Percentiles rank a stretch among this genome's conserved stretches.
Evolutionary conservation across 2,888 invertebrate genomes (phyloP).

Genomic region (Adelphocoris suturalis): DNA sequence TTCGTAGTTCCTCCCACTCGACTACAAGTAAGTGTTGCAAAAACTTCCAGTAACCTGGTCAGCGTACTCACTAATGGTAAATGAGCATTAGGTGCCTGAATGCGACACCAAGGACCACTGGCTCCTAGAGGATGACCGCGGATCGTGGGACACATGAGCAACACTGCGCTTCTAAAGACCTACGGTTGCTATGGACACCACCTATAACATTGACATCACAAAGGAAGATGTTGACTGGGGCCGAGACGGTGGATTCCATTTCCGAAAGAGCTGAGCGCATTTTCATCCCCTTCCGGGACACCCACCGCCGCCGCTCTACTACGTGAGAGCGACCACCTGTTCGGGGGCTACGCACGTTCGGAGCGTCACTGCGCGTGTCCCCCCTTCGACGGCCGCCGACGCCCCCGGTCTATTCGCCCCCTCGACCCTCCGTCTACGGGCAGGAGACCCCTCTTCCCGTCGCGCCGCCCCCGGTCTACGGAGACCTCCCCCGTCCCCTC

Average conservation of each 20-base stretch:
- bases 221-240: no score
- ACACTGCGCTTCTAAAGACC: no score
- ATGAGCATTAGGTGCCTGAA: no score
- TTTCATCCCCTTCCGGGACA: neutral
- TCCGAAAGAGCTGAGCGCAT: neutral
- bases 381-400: neutral
- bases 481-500: neutral
- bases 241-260: neutral
- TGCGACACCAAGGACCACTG: no score
- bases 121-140: no score
- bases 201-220: no score
- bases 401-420: slow-evolving; percentile 5
- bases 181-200: no score
- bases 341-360: neutral
- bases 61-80: no score
- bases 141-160: no score
- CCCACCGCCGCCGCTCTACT: neutral
- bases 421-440: slow-evolving; percentile 38
- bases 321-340: slow-evolving; percentile 30
- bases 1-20: no score
- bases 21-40: no score
- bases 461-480: neutral
- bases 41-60: no score
- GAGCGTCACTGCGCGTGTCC: neutral
- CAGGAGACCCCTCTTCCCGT: neutral